These are phyloP conservation scores for Theropithecus gelada DNA, from an alignment of 2,113 vertebrate species.

Conservation along the genomic window DNA sequence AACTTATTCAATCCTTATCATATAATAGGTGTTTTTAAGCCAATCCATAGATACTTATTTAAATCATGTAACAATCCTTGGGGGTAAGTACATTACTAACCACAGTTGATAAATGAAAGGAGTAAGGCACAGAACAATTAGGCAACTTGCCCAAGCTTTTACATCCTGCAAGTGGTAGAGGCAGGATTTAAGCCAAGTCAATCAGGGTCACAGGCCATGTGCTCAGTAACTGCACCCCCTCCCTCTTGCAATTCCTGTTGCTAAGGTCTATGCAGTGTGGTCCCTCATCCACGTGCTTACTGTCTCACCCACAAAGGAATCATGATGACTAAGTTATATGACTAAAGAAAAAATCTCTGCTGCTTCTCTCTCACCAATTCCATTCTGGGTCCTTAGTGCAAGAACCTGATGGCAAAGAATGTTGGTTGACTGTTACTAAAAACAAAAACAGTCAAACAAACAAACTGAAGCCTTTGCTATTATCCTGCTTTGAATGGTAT, in stretches of 20 bases:
- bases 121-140: background rate
- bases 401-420: background rate
- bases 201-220: background rate
- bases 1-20: background rate
- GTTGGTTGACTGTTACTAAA: background rate
- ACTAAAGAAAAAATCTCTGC: background rate
- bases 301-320: background rate
- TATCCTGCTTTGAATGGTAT: background rate
- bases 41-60: background rate
- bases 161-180: background rate
- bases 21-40: background rate
- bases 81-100: background rate
- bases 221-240: background rate
- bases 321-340: background rate
- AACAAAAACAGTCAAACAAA: background rate
- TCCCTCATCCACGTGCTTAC: background rate
- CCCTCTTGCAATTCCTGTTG: background rate
- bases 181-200: background rate
- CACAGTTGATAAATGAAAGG: background rate
- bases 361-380: background rate
- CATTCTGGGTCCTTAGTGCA: background rate
- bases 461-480: background rate
- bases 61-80: background rate
- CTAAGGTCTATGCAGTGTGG: background rate
- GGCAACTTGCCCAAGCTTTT: background rate